A percentile compares a stretch with the other conserved stretches of the same genome.
Conservation (phyloP, 2,113 vertebrate species). For the Odobenus rosmarus region DNA sequence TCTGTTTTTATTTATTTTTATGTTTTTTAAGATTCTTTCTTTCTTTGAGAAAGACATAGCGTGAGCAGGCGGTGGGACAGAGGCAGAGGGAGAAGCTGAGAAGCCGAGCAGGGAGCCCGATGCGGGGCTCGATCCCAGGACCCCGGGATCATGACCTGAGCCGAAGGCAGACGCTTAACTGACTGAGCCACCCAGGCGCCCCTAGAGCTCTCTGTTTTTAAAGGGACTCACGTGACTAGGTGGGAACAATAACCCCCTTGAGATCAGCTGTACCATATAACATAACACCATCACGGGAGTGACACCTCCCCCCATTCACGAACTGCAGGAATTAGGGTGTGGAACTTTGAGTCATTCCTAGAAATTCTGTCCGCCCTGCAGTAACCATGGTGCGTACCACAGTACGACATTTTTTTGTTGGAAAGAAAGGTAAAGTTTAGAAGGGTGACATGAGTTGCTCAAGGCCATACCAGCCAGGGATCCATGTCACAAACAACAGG, state of each 20-base stretch:
- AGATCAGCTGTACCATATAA: background rate
- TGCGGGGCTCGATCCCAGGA: background rate
- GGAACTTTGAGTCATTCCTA: background rate
- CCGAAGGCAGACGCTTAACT: background rate
- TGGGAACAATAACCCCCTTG: no score
- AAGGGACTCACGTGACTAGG: no score
- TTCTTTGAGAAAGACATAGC: background rate
- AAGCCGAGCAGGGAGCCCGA: background rate
- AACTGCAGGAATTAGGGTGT: background rate
- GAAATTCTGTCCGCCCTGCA: background rate
- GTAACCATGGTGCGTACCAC: background rate
- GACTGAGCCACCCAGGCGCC: background rate
- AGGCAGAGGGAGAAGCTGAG: background rate
- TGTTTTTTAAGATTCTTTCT: background rate
- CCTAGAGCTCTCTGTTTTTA: background rate
- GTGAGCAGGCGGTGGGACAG: background rate
- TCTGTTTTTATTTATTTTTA: background rate
- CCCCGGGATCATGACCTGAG: background rate
- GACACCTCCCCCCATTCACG: fast-evolving
- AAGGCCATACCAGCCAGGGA: background rate
- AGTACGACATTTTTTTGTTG: fast-evolving
- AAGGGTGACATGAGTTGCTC: background rate
- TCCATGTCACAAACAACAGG: background rate
- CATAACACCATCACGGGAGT: fast-evolving
- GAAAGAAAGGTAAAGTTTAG: background rate